phyloP scores from a whole-genome alignment of 1,140 invertebrate species.

The Pygmarrhopalites habei region DNA sequence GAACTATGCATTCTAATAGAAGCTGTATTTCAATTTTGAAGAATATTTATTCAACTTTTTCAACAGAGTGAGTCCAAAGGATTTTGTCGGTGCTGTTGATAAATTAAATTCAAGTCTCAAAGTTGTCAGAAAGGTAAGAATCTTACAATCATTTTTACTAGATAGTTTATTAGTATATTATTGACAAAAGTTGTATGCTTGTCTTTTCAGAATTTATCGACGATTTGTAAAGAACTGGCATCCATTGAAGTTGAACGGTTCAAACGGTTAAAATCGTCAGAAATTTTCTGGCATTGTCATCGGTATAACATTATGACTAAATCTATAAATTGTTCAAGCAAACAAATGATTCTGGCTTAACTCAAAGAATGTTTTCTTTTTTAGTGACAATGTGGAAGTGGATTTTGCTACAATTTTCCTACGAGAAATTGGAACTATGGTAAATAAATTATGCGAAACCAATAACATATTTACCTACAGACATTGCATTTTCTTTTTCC shows the following conservation, averaged over 20 bases:
- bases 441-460: constrained; percentile 16
- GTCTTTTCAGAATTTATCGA: constrained; percentile 19
- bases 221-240: constrained; percentile 29
- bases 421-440: constrained; percentile 28
- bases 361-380: constrained; percentile 1
- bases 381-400: constrained; percentile 31
- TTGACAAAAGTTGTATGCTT: neutral
- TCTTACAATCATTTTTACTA: neutral
- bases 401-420: constrained; percentile 30
- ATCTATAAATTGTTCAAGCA: no score
- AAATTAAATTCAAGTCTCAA: constrained; percentile 21
- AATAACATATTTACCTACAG: no score
- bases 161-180: neutral
- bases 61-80: constrained; percentile 5
- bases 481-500: no score
- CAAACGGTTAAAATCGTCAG: constrained; percentile 8
- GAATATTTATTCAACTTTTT: no score
- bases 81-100: constrained; percentile 9
- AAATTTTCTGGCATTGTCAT: constrained; percentile 15
- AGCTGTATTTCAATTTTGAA: no score
- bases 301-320: constrained; percentile 16
- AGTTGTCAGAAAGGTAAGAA: constrained; percentile 14
- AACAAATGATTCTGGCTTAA: no score
- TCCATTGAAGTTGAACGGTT: constrained; percentile 25
- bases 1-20: no score